These are phyloP conservation scores for Coturnix japonica DNA, from an alignment of 2,113 vertebrate genomes.

Conservation along the genomic window DNA sequence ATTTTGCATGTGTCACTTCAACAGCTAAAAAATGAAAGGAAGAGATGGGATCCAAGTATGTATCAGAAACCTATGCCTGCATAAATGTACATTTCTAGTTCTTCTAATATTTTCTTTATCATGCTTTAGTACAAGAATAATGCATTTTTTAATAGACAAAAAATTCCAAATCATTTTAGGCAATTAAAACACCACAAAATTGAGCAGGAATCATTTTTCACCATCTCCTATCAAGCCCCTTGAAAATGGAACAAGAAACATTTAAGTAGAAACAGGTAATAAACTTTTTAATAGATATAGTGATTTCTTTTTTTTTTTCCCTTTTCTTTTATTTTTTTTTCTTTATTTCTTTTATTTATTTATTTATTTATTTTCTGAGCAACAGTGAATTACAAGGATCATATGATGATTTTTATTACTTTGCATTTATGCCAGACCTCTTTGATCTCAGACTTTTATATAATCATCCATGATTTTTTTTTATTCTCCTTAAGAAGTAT, in stretches of 20 bases:
- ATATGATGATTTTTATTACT: not conserved
- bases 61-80: not conserved
- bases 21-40: not conserved
- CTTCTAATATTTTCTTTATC: not conserved
- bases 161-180: not conserved
- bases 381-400: not conserved
- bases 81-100: too few relatives aligned
- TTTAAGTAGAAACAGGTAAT: not conserved
- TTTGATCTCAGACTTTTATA: slow-evolving; percentile 74
- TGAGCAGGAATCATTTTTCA: not conserved
- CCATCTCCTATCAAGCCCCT: fast-evolving
- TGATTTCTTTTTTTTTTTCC: not conserved
- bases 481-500: slow-evolving; percentile 68
- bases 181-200: not conserved
- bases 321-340: too few relatives aligned
- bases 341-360: not conserved
- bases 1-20: not conserved
- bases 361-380: not conserved
- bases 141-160: not conserved
- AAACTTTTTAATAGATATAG: not conserved
- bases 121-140: not conserved
- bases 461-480: slow-evolving; percentile 56
- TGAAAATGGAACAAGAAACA: not conserved
- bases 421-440: not conserved
- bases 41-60: not conserved